Evolutionary conservation across 2,797 vertebrate species (phyloP).

Genomic region (Fringilla coelebs): DNA sequence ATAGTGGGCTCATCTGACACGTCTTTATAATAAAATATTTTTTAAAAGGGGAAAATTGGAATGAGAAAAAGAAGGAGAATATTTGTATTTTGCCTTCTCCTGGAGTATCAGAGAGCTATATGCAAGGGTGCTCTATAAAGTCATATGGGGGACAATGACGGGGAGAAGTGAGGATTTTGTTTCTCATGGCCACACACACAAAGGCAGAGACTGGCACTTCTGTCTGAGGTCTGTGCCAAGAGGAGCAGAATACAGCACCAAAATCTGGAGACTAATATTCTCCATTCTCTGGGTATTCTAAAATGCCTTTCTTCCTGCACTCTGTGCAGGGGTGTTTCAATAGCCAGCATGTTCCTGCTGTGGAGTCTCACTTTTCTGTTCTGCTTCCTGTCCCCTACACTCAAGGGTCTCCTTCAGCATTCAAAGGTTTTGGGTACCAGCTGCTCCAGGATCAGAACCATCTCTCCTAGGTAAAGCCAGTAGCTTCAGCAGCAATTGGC

Average conservation of each 20-base stretch:
- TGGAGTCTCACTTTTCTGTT: background rate
- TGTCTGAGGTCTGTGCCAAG: background rate
- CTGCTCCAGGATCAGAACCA: background rate
- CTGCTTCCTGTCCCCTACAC: background rate
- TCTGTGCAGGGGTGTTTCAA: background rate
- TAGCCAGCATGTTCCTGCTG: background rate
- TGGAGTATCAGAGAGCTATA: background rate
- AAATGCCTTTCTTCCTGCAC: background rate
- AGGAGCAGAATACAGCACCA: background rate
- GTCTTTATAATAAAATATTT: background rate
- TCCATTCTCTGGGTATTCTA: background rate
- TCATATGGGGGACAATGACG: rapidly evolving
- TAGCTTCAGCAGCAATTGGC: background rate
- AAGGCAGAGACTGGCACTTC: background rate
- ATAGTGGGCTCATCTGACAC: background rate
- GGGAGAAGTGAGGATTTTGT: background rate
- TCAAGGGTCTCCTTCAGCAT: background rate
- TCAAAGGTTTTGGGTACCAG: background rate
- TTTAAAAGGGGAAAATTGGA: background rate
- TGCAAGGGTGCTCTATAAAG: background rate
- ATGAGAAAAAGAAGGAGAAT: background rate
- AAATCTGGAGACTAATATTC: background rate
- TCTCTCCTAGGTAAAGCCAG: background rate
- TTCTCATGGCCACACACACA: background rate
- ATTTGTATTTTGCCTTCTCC: background rate